Evolutionary conservation across 2,888 invertebrate genomes (phyloP), one percentile per base, ranked within the genome.

Genomic region (Noctua janthina): DNA sequence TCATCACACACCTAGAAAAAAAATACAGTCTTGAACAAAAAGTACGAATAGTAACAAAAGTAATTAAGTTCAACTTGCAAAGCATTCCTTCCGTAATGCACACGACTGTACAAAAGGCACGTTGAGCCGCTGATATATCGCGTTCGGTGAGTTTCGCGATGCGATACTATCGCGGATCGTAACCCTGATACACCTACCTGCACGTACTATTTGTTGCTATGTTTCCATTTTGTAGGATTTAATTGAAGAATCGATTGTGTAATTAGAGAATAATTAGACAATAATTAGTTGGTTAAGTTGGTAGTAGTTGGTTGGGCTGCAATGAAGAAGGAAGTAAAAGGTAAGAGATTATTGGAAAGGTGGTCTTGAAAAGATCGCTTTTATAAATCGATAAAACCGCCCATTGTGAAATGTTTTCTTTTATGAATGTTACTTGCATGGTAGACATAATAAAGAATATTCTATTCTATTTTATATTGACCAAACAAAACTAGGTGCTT

Each of bases 71-170:
- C 13, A 29, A 7, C 7, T 17, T 13, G 35, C 43, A 74, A 70
- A 66, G 54, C n/a, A 39, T 59, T 76, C 8, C 15, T 17, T 39
- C 49, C 15, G 0, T 7, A 72, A 59, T 73, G 76, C 51, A 46
- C 20, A n/a, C 66, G 77, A 84, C 70, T 86, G 77, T 83, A 79
- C 82, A 67, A 74, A 49, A 84, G 64, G 75, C 68, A 72, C 74
- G 74, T 59, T 79, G 87, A 82, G 82, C 78, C 73, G 54, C 46
- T 82, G 80, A 87, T 86, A 87, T 84, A 86, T 82, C 82, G 78
- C 73, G 75, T 84, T 82, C 74, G 64, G 59, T 51, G 39, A 73
- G 54, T n/a, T 74, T 67, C 46, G 46, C 56, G 43, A 67, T 67
- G 73, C 79, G 85, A 83, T 87, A 67, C 10, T 72, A 79, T 81